These are phyloP conservation scores for Agelastica alni DNA, from an alignment of 2,888 invertebrate species.

Conservation along the genomic window DNA sequence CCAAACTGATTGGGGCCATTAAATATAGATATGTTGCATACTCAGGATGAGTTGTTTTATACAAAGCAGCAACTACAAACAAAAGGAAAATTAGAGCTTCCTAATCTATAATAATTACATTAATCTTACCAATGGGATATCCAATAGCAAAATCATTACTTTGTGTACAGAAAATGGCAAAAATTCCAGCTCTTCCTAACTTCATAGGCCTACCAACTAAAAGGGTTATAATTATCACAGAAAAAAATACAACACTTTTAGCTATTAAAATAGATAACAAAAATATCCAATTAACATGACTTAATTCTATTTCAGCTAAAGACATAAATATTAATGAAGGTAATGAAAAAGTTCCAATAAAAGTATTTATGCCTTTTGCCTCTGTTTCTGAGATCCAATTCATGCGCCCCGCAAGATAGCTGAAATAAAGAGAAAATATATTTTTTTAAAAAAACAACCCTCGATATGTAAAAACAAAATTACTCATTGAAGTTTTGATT, in stretches of 20 bases:
- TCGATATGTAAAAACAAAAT: not conserved
- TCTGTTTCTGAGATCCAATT: constrained; percentile 81
- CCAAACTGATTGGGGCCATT: constrained; percentile 91
- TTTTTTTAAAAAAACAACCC: not conserved
- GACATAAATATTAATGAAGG: constrained; percentile 92
- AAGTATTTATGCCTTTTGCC: constrained; percentile 87
- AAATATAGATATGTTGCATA: constrained; percentile 89
- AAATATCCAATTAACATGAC: constrained; percentile 88
- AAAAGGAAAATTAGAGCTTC: not conserved
- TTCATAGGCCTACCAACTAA: constrained; percentile 80
- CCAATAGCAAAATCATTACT: constrained; percentile 98
- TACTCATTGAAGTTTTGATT: not conserved
- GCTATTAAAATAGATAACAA: constrained; percentile 82
- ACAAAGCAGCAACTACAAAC: constrained; percentile 87
- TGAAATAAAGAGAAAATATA: no score
- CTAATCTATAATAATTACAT: not conserved
- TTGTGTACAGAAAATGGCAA: constrained; percentile 94
- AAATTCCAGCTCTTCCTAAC: constrained; percentile 84
- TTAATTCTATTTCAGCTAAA: constrained; percentile 81
- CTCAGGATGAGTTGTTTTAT: constrained; percentile 83
- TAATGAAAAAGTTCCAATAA: constrained; percentile 91
- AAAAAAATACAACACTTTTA: constrained; percentile 83
- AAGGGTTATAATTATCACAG: constrained; percentile 76
- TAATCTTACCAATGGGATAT: constrained; percentile 84
- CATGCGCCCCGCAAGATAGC: constrained; percentile 83